Percentiles rank a stretch among this genome's conserved stretches.
phyloP scores from a whole-genome alignment of 1,140 invertebrate genomes.

The Oryctes rhinoceros region DNA sequence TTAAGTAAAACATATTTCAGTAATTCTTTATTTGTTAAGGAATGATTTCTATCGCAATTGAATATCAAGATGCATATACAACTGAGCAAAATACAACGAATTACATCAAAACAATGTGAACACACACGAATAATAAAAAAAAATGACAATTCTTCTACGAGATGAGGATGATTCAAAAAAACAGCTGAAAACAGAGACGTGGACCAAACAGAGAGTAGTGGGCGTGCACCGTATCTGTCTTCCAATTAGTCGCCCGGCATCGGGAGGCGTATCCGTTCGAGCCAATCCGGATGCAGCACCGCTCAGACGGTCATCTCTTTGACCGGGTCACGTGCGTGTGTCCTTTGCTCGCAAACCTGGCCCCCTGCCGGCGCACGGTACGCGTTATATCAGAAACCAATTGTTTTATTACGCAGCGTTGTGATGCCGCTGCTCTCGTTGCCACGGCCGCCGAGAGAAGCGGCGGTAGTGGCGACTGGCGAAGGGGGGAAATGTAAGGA shows the following conservation, averaged over 20 bases:
- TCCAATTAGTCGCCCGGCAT: conserved; percentile 33
- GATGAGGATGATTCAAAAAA: not conserved
- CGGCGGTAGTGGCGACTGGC: not conserved
- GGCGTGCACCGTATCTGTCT: conserved; percentile 19
- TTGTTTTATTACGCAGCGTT: conserved; percentile 17
- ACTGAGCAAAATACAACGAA: no score
- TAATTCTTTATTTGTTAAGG: no score
- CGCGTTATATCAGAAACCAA: not conserved
- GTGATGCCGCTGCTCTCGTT: not conserved
- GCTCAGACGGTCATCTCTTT: conserved; percentile 35
- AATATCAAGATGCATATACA: no score
- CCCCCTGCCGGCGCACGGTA: not conserved
- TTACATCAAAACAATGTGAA: not conserved
- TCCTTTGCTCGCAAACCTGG: conserved; percentile 25
- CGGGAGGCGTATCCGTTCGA: conserved; percentile 35
- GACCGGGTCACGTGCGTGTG: conserved; percentile 32
- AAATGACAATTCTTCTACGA: not conserved
- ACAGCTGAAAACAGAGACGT: conserved; percentile 17
- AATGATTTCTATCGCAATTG: no score
- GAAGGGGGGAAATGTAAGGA: not conserved
- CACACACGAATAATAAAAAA: not conserved
- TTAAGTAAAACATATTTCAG: no score
- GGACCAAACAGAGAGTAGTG: conserved; percentile 40
- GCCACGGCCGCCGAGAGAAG: no score
- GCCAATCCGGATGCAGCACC: conserved; percentile 33